Conservation (phyloP, 2,797 vertebrate genomes). For the Coregonus suidteri region DNA sequence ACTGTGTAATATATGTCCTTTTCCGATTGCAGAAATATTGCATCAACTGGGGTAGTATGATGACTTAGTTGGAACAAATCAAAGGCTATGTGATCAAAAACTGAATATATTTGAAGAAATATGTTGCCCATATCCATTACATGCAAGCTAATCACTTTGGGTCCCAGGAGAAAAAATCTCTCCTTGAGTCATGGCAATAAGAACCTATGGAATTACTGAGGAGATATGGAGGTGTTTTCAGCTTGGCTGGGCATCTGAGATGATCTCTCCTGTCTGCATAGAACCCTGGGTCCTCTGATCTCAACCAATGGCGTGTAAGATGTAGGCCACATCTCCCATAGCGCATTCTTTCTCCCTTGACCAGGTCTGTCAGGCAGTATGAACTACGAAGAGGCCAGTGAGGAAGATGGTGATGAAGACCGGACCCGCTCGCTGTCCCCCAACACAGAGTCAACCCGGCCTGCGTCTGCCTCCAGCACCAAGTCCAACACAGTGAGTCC, state of each 20-base stretch:
- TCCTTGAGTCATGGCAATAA: background rate
- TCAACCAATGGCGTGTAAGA: background rate
- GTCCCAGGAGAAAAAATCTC: background rate
- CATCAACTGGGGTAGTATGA: constrained; percentile 23
- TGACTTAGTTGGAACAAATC: constrained; percentile 8
- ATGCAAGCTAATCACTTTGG: background rate
- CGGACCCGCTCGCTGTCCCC: constrained; percentile 70
- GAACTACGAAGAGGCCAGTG: constrained; percentile 86
- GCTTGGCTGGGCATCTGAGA: background rate
- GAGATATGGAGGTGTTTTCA: background rate
- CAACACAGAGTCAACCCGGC: constrained; percentile 75
- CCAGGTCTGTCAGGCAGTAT: constrained; percentile 90
- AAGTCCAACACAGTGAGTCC: constrained; percentile 82
- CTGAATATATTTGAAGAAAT: background rate
- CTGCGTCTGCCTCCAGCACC: constrained; percentile 80
- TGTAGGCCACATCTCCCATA: background rate
- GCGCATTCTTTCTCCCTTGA: background rate
- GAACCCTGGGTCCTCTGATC: background rate
- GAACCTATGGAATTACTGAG: constrained; percentile 8
- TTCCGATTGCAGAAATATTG: constrained; percentile 34
- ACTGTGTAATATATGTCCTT: constrained; percentile 6
- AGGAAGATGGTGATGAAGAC: constrained; percentile 73
- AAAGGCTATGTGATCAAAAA: background rate
- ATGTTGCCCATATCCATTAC: background rate
- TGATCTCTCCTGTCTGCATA: background rate